A percentile compares a stretch with the other conserved stretches of the same genome.
Evolutionary conservation across 2,113 vertebrate genomes (phyloP).

Genomic region (Onychorhynchus coronatus): DNA sequence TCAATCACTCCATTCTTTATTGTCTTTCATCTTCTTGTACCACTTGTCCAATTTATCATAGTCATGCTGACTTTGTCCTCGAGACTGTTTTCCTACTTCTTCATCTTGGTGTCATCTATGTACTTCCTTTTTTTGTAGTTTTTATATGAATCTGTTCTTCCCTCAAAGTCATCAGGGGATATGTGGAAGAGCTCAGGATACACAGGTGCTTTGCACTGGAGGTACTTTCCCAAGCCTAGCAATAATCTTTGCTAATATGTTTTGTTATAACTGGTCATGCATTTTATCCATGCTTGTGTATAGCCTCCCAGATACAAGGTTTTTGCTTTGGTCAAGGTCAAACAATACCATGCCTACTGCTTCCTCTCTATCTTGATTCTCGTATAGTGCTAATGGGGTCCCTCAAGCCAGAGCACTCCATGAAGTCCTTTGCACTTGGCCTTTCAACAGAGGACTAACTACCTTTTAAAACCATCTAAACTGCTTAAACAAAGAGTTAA

Average conservation of each 20-base stretch:
- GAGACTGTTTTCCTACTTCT: neutral
- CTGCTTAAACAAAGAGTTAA: neutral
- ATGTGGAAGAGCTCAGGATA: neutral
- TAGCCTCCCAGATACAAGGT: neutral
- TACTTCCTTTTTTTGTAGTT: neutral
- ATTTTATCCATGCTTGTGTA: neutral
- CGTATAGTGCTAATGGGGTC: neutral
- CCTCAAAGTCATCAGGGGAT: neutral
- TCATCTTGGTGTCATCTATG: neutral
- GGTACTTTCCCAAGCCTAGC: neutral
- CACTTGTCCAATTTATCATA: neutral
- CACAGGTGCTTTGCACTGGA: neutral
- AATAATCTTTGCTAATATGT: neutral
- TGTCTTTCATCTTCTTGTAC: neutral
- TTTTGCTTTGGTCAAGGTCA: neutral
- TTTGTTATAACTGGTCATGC: neutral
- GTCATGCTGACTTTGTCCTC: neutral
- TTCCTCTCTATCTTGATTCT: neutral
- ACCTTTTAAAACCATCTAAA: neutral
- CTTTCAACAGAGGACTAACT: neutral
- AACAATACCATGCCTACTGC: neutral
- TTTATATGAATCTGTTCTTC: neutral
- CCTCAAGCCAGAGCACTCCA: neutral
- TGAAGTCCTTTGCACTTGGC: neutral
- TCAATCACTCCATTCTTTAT: conserved; percentile 14